A percentile compares a stretch with the other conserved stretches of the same genome.
Evolutionary conservation across 1,140 invertebrate genomes (phyloP).

Genomic region (Zaprionus ghesquierei): DNA sequence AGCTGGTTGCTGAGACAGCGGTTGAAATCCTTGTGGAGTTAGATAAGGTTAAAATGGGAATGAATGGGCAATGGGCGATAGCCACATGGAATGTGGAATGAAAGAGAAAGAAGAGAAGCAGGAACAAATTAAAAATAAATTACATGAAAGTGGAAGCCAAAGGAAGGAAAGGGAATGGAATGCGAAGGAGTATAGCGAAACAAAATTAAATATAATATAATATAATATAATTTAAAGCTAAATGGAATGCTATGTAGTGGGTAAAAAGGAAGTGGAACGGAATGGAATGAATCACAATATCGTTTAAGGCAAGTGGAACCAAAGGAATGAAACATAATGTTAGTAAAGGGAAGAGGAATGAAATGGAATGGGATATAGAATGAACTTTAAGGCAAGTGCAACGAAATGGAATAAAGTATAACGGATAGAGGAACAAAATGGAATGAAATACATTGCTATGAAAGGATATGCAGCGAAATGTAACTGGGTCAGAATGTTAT

Average conservation of each 20-base stretch:
- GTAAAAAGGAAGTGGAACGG: not conserved
- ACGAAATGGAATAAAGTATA: not conserved
- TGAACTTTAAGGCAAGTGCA: too few species aligned
- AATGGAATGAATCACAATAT: not conserved
- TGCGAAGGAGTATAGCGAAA: not conserved
- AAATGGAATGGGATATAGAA: not conserved
- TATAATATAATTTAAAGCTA: not conserved
- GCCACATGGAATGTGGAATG: not conserved
- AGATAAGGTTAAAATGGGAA: not conserved
- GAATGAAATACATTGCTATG: not conserved
- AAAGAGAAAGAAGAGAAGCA: not conserved
- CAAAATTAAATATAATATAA: not conserved
- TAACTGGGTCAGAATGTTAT: too few species aligned
- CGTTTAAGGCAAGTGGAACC: not conserved
- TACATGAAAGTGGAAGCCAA: not conserved
- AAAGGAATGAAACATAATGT: not conserved
- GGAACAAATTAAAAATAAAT: not conserved
- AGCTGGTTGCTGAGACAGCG: not conserved
- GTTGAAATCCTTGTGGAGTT: not conserved
- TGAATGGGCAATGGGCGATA: not conserved
- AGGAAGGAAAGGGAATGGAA: not conserved
- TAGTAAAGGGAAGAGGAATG: not conserved
- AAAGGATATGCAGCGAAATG: not conserved
- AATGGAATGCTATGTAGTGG: not conserved
- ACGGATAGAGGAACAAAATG: not conserved